These are phyloP conservation scores for Nycteola revayana DNA, from an alignment of 2,888 invertebrate genomes.

Conservation along the genomic window DNA sequence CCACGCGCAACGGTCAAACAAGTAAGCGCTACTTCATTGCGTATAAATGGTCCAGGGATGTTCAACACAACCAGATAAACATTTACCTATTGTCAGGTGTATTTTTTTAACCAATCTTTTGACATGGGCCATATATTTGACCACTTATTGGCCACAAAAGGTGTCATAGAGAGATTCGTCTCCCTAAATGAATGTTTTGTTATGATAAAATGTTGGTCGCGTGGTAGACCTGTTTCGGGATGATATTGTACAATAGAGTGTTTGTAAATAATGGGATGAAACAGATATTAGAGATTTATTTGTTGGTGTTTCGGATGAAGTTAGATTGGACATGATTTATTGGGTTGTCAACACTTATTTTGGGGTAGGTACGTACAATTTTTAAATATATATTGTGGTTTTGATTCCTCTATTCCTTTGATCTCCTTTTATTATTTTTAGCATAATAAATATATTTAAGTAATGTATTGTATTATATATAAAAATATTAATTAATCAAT, in stretches of 20 bases:
- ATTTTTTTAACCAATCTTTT: conserved; percentile 54
- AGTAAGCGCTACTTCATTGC: conserved; percentile 43
- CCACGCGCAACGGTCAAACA: conserved; percentile 44
- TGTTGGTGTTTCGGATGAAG: conserved; percentile 34
- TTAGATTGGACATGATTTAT: conserved; percentile 36
- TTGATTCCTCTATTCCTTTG: too few species aligned
- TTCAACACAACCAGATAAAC: conserved; percentile 60
- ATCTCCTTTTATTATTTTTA: too few species aligned
- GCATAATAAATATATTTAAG: too few species aligned
- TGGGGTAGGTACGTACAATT: too few species aligned
- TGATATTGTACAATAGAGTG: conserved; percentile 45
- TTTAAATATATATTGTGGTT: background rate
- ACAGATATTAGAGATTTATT: conserved; percentile 47
- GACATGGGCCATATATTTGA: conserved; percentile 69
- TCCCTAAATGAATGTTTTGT: conserved; percentile 60
- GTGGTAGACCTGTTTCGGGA: conserved; percentile 60
- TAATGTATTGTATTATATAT: too few species aligned
- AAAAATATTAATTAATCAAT: too few species aligned
- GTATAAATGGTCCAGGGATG: conserved; percentile 77
- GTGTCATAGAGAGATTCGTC: conserved; percentile 59
- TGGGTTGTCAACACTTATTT: conserved; percentile 19
- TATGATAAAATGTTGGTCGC: conserved; percentile 50
- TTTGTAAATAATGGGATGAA: conserved; percentile 53
- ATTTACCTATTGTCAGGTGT: conserved; percentile 65
- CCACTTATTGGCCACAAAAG: conserved; percentile 69